phyloP scores from a whole-genome alignment of 53 echinoderm and acorn worm species.

The Temnopleurus reevesii region DNA sequence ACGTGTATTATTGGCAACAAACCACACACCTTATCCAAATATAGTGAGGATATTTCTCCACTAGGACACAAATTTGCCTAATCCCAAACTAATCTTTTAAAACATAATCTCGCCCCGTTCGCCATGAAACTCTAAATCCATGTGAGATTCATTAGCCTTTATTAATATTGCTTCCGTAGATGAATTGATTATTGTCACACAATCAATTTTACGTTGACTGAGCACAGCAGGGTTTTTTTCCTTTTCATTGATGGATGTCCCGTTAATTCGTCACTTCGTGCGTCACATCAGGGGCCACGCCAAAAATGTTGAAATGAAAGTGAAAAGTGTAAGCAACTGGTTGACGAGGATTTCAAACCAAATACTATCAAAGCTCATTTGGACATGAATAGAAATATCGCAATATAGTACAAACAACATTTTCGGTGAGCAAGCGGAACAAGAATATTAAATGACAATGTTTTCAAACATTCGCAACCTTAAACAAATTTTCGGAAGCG shows the following conservation, averaged over 20 bases:
- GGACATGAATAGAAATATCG: too few relatives aligned
- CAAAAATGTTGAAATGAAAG: too few relatives aligned
- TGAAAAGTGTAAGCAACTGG: background rate
- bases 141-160: background rate
- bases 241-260: background rate
- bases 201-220: background rate
- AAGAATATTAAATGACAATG: too few relatives aligned
- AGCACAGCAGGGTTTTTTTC: too few relatives aligned
- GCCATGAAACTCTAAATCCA: background rate
- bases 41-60: background rate
- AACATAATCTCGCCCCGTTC: background rate
- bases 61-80: background rate
- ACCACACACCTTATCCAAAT: background rate
- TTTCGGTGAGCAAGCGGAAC: too few relatives aligned
- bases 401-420: too few relatives aligned
- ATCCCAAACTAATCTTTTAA: background rate
- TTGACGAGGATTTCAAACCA: too few relatives aligned
- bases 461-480: too few relatives aligned
- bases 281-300: background rate
- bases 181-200: constrained; percentile 2
- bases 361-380: too few relatives aligned
- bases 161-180: constrained; percentile 11
- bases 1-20: background rate
- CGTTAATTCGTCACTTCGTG: background rate
- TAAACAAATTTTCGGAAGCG: too few relatives aligned